phyloP scores from a whole-genome alignment of 2,797 vertebrate genomes.

The Otolemur crassicaudatus region DNA sequence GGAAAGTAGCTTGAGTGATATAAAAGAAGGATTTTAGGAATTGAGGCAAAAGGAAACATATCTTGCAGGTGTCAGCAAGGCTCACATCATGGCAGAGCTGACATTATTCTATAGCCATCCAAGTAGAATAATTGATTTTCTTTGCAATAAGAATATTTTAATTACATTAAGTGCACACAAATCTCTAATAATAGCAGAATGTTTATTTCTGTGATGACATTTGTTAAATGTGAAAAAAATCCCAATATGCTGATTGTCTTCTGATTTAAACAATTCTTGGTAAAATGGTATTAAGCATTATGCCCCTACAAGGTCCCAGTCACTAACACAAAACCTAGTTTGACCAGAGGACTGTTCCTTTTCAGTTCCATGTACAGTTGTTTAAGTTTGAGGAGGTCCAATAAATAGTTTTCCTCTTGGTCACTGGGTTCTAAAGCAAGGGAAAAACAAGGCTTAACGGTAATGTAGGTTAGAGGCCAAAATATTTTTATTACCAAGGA shows the following conservation, averaged over 20 bases:
- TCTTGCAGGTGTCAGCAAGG: neutral
- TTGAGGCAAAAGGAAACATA: conserved; percentile 4
- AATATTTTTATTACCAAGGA: neutral
- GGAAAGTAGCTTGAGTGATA: neutral
- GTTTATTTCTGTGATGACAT: conserved; percentile 7
- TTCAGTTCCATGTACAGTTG: neutral
- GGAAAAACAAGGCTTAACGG: neutral
- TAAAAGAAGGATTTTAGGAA: conserved; percentile 1
- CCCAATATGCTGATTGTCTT: neutral
- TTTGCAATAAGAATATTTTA: conserved; percentile 44
- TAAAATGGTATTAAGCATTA: neutral
- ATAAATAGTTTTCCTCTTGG: neutral
- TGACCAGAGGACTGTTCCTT: neutral
- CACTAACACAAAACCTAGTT: neutral
- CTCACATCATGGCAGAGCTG: neutral
- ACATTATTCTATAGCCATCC: conserved; percentile 9
- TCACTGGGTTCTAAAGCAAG: neutral
- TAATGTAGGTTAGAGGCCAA: neutral
- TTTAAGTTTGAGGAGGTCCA: neutral
- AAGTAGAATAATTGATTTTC: conserved; percentile 45
- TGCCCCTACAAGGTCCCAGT: neutral
- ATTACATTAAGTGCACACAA: neutral
- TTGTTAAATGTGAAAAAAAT: conserved; percentile 4
- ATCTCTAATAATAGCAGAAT: conserved; percentile 40
- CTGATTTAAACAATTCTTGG: neutral